These are phyloP conservation scores for Tolypeutes matacus DNA, from an alignment of 2,797 vertebrate species.

Conservation along the genomic window DNA sequence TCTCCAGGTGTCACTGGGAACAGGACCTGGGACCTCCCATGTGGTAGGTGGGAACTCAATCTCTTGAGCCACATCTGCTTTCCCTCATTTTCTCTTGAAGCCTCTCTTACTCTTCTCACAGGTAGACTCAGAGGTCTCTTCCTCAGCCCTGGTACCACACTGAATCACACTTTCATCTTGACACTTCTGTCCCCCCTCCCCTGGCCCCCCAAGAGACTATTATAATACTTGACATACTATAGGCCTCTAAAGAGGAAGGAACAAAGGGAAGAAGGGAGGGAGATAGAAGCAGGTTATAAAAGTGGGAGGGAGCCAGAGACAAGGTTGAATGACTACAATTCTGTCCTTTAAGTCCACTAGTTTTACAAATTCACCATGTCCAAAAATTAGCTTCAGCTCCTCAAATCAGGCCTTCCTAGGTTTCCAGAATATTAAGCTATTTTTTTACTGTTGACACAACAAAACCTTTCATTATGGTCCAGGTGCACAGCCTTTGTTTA, in stretches of 20 bases:
- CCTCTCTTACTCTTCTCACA: background rate
- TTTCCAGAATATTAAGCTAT: slow-evolving; percentile 48
- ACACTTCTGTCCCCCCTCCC: background rate
- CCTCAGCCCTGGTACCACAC: background rate
- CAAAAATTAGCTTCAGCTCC: background rate
- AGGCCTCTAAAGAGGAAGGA: background rate
- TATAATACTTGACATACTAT: too few species aligned
- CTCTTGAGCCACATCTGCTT: too few species aligned
- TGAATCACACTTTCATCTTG: background rate
- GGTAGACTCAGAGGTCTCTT: background rate
- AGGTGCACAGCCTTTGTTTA: slow-evolving; percentile 72
- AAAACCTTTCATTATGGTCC: slow-evolving; percentile 45
- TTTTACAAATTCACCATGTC: background rate
- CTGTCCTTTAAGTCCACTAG: background rate
- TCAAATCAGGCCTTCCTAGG: background rate
- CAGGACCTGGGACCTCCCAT: too few species aligned
- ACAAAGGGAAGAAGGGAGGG: background rate
- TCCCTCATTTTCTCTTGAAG: background rate
- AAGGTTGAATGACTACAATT: background rate
- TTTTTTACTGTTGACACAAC: slow-evolving; percentile 31
- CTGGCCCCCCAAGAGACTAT: background rate
- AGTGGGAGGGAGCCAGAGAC: background rate
- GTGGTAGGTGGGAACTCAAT: too few species aligned
- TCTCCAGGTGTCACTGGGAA: too few species aligned
- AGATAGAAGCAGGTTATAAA: background rate